These are phyloP conservation scores for Phainopepla nitens DNA, from an alignment of 2,113 vertebrate species.

Conservation along the genomic window DNA sequence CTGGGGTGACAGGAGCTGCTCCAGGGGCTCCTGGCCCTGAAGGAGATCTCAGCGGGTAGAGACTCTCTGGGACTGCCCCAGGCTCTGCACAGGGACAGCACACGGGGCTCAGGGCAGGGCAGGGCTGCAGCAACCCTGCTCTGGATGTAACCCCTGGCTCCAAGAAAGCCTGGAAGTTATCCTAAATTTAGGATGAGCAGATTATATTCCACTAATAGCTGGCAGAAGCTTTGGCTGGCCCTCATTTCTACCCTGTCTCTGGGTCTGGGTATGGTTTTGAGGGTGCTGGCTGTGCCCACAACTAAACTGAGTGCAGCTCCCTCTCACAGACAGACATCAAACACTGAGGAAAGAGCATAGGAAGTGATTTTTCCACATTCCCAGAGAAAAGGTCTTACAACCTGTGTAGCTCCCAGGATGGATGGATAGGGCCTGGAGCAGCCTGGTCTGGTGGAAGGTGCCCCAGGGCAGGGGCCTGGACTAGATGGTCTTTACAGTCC, in stretches of 20 bases:
- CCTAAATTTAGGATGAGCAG: neutral
- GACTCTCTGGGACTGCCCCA: no score
- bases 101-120: accelerated
- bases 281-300: no score
- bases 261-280: neutral
- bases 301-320: accelerated
- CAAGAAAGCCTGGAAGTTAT: neutral
- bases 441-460: neutral
- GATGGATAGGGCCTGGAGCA: neutral
- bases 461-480: neutral
- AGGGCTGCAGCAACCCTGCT: neutral
- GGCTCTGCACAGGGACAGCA: neutral
- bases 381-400: neutral
- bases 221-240: neutral
- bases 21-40: accelerated
- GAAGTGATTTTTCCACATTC: neutral
- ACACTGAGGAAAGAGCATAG: neutral
- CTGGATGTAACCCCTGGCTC: neutral
- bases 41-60: neutral
- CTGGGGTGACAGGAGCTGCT: neutral
- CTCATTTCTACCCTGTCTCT: neutral
- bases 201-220: accelerated
- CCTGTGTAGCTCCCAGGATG: neutral
- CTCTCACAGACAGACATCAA: neutral
- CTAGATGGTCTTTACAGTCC: neutral